Evolutionary conservation across 2,113 vertebrate species (phyloP), one percentile per base, ranked within the genome.

Genomic region (Sialia sialis): DNA sequence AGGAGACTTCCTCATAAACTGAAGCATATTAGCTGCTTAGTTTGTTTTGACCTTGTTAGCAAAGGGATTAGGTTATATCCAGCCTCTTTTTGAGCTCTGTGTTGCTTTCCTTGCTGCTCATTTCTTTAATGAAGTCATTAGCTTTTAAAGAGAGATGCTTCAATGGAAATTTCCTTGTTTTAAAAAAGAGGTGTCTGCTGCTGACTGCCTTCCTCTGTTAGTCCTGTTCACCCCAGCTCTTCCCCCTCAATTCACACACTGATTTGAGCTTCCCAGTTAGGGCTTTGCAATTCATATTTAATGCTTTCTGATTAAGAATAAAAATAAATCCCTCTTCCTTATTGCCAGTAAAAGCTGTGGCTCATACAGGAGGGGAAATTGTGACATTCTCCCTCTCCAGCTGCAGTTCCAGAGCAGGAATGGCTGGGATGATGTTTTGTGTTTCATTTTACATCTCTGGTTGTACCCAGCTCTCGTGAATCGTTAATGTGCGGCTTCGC

Each of bases 1-100:
- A 88, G 90, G 87, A 16, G 5, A 83, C 93, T 97, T 97, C 95
- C 93, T 74, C 52, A 63, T 70, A 88, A 96, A 88, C 59, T 67
- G 82, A 86, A 78, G 93, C 67, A 23, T 76, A 58, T 94, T 90
- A 74, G 48, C 79, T 94, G 79, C 87, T 80, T 80, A 67, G 79
- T 97, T 95, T 93, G 74, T 69, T 95, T 52, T 91, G 90, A 94
- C 92, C 95, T 96, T 95, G 93, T 88, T 88, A 93, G 77, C 79
- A 84, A 67, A 91, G 85, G 80, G 59, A 44, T 89, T 63, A 66
- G 75, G 82, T 77, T 88, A 16, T 70, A 73, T 66, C 58, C 85
- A 81, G 84, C 55, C 49, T 85, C 63, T 39, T 49, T 32, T 5
- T 18, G 81, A 86, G 77, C 81, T 34, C 2, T 43, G 46, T 21